Evolutionary conservation across 64 coral and sea anemone genomes (phyloP).

Genomic region (Stichodactyla mertensii): DNA sequence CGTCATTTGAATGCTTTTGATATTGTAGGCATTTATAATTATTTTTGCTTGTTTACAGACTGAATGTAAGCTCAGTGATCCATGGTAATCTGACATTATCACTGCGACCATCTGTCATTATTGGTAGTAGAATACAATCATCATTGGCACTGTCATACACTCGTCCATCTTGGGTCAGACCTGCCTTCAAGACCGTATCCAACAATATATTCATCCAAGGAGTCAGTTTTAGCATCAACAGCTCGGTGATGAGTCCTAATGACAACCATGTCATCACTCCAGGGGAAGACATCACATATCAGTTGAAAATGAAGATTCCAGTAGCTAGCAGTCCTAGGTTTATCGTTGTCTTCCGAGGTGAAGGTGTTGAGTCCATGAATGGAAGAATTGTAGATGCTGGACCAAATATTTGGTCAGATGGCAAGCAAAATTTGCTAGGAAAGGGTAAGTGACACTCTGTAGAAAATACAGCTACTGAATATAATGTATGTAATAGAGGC

Average conservation of each 20-base stretch:
- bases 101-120: background rate
- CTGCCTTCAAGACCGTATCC: background rate
- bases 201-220: background rate
- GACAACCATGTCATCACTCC: constrained; percentile 33
- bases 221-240: background rate
- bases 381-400: constrained; percentile 38
- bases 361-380: constrained; percentile 38
- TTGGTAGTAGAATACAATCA: background rate
- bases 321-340: constrained; percentile 57
- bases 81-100: background rate
- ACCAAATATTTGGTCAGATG: constrained; percentile 41
- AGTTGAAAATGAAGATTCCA: constrained; percentile 42
- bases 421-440: constrained; percentile 1
- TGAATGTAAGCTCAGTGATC: background rate
- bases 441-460: constrained; percentile 25
- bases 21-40: background rate
- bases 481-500: too few relatives aligned
- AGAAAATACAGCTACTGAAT: too few relatives aligned
- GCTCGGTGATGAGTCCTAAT: background rate
- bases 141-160: background rate
- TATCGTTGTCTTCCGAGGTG: constrained; percentile 32
- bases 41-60: background rate
- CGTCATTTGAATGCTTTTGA: background rate
- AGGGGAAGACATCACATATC: constrained; percentile 59
- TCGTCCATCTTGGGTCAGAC: background rate